Conservation (phyloP, 2,113 vertebrate species). For the Aegypius monachus region DNA sequence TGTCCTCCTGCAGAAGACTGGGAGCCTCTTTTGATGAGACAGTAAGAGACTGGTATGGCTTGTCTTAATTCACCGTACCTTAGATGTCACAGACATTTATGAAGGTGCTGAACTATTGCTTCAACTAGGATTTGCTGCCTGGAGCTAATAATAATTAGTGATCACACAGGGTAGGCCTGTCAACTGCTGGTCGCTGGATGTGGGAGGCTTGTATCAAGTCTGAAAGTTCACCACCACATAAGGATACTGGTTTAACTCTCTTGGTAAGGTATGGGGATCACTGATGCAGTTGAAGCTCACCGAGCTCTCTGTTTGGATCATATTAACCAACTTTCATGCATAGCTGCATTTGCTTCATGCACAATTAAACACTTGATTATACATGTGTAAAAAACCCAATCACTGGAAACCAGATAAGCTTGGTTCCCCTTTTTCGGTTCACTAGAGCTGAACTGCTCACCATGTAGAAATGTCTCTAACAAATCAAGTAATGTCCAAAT, state of each 20-base stretch:
- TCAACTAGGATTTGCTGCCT: not conserved
- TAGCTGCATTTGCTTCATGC: not conserved
- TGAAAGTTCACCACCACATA: not conserved
- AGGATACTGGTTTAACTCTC: not conserved
- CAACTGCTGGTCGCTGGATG: not conserved
- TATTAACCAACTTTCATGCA: not conserved
- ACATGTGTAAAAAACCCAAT: not conserved
- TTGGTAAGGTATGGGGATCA: not conserved
- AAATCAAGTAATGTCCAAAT: not conserved
- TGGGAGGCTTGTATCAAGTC: not conserved
- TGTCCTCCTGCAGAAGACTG: not conserved
- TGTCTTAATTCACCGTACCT: not conserved
- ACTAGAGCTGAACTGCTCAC: not conserved
- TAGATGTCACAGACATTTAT: not conserved
- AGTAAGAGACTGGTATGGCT: not conserved
- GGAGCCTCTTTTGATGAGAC: not conserved
- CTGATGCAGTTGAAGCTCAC: not conserved
- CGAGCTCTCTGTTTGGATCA: not conserved
- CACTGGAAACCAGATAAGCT: not conserved
- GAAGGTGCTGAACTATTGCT: not conserved
- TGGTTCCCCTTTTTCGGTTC: not conserved
- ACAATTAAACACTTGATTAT: not conserved
- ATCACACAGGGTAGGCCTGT: not conserved
- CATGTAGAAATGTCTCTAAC: not conserved
- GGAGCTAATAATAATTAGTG: not conserved